A percentile compares a stretch with the other conserved stretches of the same genome.
phyloP scores from a whole-genome alignment of 2,797 vertebrate species.

The Hydrophis major region DNA sequence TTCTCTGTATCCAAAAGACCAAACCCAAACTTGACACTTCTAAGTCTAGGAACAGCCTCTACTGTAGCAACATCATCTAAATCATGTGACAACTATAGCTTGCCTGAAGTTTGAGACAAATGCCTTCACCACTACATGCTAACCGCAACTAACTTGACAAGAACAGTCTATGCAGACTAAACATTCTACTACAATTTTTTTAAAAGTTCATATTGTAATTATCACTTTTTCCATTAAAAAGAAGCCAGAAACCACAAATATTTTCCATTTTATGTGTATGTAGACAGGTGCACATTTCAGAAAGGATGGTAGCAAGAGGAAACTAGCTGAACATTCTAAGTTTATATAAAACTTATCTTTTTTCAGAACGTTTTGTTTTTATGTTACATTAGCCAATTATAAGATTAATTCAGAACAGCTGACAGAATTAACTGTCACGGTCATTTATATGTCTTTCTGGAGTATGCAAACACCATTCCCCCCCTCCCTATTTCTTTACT shows the following conservation, averaged over 20 bases:
- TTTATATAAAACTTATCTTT: not conserved
- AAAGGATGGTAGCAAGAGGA: conserved; percentile 33
- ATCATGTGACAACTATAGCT: not conserved
- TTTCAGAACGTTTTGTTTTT: conserved; percentile 13
- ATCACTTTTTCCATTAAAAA: conserved; percentile 61
- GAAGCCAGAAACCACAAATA: conserved; percentile 59
- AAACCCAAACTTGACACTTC: not conserved
- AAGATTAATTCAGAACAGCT: not conserved
- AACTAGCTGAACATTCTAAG: conserved; percentile 2
- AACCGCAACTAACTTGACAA: conserved; percentile 54
- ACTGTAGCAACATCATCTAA: not conserved
- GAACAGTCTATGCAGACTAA: conserved; percentile 62
- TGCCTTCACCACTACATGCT: conserved; percentile 47
- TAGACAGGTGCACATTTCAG: conserved; percentile 55
- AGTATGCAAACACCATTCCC: not conserved
- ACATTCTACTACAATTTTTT: conserved; percentile 55
- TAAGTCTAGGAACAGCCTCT: not conserved
- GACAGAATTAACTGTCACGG: conserved; percentile 7
- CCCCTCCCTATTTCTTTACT: not conserved
- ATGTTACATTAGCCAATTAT: not conserved
- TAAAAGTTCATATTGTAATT: conserved; percentile 57
- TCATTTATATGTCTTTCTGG: not conserved
- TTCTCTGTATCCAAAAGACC: not conserved
- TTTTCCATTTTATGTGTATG: conserved; percentile 48
- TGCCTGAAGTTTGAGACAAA: conserved; percentile 42